phyloP scores from a whole-genome alignment of 2,113 vertebrate genomes.

The Hyla sarda region DNA sequence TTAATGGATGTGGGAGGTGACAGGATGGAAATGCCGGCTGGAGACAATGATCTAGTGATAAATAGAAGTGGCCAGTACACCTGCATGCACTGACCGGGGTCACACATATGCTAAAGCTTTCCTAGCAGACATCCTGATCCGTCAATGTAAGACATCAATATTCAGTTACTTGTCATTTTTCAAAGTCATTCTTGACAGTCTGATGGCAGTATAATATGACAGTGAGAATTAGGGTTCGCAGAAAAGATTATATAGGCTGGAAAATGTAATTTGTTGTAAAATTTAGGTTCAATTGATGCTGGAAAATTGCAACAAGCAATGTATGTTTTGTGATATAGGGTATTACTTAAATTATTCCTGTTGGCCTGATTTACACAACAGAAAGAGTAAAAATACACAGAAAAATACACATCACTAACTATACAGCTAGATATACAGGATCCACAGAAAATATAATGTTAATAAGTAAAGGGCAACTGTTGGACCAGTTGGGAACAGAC shows the following conservation, averaged over 20 bases:
- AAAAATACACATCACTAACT: too few relatives aligned
- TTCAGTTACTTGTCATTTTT: slow-evolving; percentile 15
- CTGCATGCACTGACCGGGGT: slow-evolving; percentile 37
- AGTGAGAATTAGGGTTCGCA: background rate
- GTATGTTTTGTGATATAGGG: background rate
- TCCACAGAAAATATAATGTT: too few relatives aligned
- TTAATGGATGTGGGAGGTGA: slow-evolving; percentile 33
- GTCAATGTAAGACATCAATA: slow-evolving; percentile 12
- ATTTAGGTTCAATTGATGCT: background rate
- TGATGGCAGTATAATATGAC: slow-evolving; percentile 5
- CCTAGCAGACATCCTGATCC: slow-evolving; percentile 29
- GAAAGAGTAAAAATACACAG: background rate
- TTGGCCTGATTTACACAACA: background rate
- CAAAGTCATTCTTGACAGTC: background rate
- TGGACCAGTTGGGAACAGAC: too few relatives aligned
- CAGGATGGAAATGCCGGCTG: background rate
- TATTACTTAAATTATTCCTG: background rate
- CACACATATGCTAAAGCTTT: slow-evolving; percentile 44
- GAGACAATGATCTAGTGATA: slow-evolving; percentile 42
- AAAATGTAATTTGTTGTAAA: background rate
- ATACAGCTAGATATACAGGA: too few relatives aligned
- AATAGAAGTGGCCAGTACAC: slow-evolving; percentile 24
- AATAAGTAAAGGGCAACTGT: too few relatives aligned
- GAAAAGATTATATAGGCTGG: background rate
- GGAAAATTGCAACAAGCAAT: background rate